Evolutionary conservation across 2,797 vertebrate species (phyloP), one percentile per base, ranked within the genome.

Genomic region (Pitangus sulphuratus): DNA sequence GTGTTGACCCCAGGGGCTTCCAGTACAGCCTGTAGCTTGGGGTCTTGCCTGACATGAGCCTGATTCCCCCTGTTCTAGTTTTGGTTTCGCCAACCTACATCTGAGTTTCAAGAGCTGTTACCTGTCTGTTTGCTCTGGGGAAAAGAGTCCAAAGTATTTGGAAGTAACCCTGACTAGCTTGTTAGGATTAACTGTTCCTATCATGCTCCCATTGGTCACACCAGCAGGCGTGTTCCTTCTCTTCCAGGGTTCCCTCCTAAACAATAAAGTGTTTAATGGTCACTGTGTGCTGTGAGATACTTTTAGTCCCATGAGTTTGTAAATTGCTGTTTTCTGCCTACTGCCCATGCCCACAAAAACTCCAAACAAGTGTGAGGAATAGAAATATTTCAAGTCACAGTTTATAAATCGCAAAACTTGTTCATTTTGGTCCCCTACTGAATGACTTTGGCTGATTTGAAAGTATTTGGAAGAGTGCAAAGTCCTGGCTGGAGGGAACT

Each of bases 181-280:
- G 87, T 92, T 91, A 80, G 95, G 93, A 94, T 84, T 84, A 74
- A 62, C 66, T 77, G 91, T 89, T 95, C 89, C 89, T 94, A 84
- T 44, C 86, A n/a, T 42, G 91, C 74, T 84, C 19, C 76, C 26
- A 7, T 77, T 2, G 39, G 80, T 93, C 84, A 74, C 61, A 85
- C 44, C 80, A 91, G 79, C 77, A 72, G 79, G 89, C 31, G 0
- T 1, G 12, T 92, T 93, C 64, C 86, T 95, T 84, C 79, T 76
- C 72, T 94, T 86, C 79, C 72, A 74, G 82, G 40, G 75, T 91
- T 93, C 75, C 69, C 80, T 89, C 81, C 84, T 68, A 89, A 95
- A 94, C 76, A 97, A 97, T 97, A 97, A 97, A 97, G 51, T 91
- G 88, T 90, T 96, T 74, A 93, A 93, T 37, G 56, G 74, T 95